These are phyloP conservation scores for Mesoclemmys tuberculata DNA, from an alignment of 2,113 vertebrate genomes.

Conservation along the genomic window DNA sequence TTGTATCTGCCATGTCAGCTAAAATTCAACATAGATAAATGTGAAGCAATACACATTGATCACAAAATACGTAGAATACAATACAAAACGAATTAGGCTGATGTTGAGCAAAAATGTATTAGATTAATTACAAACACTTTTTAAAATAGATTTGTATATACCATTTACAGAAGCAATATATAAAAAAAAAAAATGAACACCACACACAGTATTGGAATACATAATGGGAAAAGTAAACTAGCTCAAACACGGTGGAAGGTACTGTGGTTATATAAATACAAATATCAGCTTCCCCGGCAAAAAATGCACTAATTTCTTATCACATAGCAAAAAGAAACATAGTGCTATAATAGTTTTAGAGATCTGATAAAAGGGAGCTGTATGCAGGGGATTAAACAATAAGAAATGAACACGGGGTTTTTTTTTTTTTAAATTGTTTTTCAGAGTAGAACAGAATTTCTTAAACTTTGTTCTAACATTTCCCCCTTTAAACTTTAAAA, in stretches of 20 bases:
- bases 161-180: not conserved
- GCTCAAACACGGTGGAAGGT: not conserved
- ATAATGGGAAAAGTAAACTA: conserved; percentile 8
- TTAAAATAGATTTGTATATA: conserved; percentile 7
- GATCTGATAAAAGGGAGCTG: not conserved
- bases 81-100: not conserved
- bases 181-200: not conserved
- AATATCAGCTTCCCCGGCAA: not conserved
- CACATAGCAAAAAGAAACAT: not conserved
- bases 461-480: not conserved
- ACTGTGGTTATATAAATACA: not conserved
- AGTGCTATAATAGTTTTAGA: not conserved
- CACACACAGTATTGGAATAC: not conserved
- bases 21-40: not conserved
- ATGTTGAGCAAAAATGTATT: conserved; percentile 21
- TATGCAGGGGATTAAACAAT: not conserved
- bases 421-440: not conserved
- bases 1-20: not conserved
- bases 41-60: not conserved
- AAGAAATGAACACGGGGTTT: not conserved
- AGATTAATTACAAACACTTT: conserved; percentile 12
- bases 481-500: not conserved
- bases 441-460: not conserved
- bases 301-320: not conserved
- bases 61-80: not conserved